Percentiles rank a stretch among this genome's conserved stretches.
phyloP scores from a whole-genome alignment of 2,888 invertebrate genomes.

The Drosophila tripunctata region DNA sequence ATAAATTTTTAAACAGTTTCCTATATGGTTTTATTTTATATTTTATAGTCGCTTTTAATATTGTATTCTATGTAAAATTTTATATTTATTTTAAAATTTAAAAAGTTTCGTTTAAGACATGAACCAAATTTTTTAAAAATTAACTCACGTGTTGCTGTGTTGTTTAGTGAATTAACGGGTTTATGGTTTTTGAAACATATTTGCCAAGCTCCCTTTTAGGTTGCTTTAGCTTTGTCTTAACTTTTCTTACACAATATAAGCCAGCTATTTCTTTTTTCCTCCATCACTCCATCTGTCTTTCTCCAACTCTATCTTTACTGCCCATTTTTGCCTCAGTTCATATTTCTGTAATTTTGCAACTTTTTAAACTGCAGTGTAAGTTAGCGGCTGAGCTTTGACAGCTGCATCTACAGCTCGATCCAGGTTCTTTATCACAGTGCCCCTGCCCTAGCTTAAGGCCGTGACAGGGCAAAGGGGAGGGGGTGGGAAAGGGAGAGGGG shows the following conservation, averaged over 20 bases:
- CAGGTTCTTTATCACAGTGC: slow-evolving; percentile 28
- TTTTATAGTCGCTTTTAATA: too few species aligned
- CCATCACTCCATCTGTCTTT: not conserved
- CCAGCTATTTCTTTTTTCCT: not conserved
- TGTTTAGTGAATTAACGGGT: not conserved
- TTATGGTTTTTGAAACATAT: not conserved
- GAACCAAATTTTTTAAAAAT: too few species aligned
- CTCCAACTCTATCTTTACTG: not conserved
- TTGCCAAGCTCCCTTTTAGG: not conserved
- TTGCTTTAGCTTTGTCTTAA: not conserved
- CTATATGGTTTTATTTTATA: too few species aligned
- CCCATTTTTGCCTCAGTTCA: slow-evolving; percentile 9
- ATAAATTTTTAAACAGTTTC: too few species aligned
- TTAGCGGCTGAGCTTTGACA: slow-evolving; percentile 71
- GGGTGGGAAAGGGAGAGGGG: not conserved
- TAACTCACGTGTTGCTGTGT: too few species aligned
- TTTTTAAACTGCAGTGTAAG: slow-evolving; percentile 53
- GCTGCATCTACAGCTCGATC: slow-evolving; percentile 61
- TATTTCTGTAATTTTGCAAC: slow-evolving; percentile 47
- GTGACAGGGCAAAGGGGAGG: not conserved
- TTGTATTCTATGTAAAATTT: too few species aligned
- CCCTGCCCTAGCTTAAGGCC: not conserved
- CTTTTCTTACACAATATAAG: not conserved
- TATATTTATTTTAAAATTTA: too few species aligned
- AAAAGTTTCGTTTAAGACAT: too few species aligned